These are phyloP conservation scores for Spilarctia lutea DNA, from an alignment of 2,888 invertebrate genomes.

Conservation along the genomic window DNA sequence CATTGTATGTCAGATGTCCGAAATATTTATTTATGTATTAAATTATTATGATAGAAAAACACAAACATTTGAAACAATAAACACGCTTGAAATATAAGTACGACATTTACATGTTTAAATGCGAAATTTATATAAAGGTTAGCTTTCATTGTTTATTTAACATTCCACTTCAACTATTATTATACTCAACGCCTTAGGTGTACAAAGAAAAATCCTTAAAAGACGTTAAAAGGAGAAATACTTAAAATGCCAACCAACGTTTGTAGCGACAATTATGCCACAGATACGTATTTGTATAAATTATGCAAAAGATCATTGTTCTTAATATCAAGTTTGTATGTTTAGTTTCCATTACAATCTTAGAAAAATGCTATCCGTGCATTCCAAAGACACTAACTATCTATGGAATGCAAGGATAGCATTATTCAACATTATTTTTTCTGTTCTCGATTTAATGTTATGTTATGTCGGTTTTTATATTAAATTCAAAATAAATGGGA, in stretches of 20 bases:
- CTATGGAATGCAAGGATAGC: background rate
- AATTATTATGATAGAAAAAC: background rate
- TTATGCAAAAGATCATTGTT: background rate
- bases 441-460: background rate
- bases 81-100: background rate
- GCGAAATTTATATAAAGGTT: background rate
- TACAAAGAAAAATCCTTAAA: background rate
- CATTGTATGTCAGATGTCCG: too few species aligned
- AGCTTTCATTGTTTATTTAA: background rate
- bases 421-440: background rate
- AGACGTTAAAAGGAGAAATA: slow-evolving; percentile 4
- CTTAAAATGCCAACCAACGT: background rate
- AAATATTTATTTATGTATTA: too few species aligned
- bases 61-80: background rate
- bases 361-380: background rate
- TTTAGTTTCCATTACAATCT: too few species aligned
- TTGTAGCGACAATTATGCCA: background rate
- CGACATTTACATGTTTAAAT: background rate
- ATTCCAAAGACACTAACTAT: background rate
- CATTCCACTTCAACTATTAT: background rate
- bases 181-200: background rate
- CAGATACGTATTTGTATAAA: background rate
- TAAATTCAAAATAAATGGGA: too few species aligned
- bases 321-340: background rate
- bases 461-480: too few species aligned